Base-by-base conservation (phyloP, 2,888 invertebrate genomes). In the Cephus runcator region DNA sequence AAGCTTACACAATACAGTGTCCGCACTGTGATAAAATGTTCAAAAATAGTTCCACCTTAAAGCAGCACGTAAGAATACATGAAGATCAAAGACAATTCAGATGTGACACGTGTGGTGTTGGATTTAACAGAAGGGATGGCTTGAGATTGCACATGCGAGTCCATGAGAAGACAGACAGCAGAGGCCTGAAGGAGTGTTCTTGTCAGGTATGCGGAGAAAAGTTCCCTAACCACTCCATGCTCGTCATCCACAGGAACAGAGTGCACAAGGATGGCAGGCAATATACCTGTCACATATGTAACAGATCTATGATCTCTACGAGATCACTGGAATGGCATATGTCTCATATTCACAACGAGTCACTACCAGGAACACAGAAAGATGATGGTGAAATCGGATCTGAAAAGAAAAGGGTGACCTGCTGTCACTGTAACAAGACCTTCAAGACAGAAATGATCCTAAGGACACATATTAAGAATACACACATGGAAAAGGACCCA, bases 1-100 rank as follows among this genome's bases (percentile, higher is more conserved):
- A 90, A 75, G 89, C 90, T 4, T 91, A 91, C 69, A 89, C 89
- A 9, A 91, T 91, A 33, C 86, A 90, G 31, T 91, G 91, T 84
- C 90, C 91, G 4, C 90, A 90, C 73, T 91, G 91, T 40, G 91
- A 91, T 56, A 91, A 91, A 80, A 91, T 90, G 91, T 91, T 91
- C 73, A 91, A 91, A 78, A 91, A 91, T 77, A 88, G 88, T 4
- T 91, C 91, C 12, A 91, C 91, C 0, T 79, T 91, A 34, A 91
- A 90, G 75, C 91, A 91, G 79, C 91, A 91, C 79, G 85, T 90
- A 23, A 87, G 90, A 74, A 91, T 91, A 78, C 91, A 91, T 75
- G 91, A 91, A 77, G 91, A 91, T 84, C 91, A 90, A 75, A 83
- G 91, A 12, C 91, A 90, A 35, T 91, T 90, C 78, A 87, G 90